Evolutionary conservation across 2,888 invertebrate species (phyloP), one percentile per base, ranked within the genome.

Genomic region (Megaustenia siamemsis): DNA sequence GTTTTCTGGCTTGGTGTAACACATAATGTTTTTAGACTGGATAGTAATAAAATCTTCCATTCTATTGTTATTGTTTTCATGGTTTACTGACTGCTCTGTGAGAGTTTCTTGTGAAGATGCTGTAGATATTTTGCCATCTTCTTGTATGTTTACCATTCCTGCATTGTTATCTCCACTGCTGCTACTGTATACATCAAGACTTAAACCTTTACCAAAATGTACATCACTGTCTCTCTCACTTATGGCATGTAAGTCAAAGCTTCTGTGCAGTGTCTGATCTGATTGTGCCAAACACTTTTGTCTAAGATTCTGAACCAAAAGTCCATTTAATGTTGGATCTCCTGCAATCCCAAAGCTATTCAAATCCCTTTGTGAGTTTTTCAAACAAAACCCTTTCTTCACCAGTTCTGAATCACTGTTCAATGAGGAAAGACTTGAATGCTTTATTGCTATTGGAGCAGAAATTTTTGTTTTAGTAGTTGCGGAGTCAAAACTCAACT

Each of bases 381-480:
- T 81, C 40, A 81, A 38, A 69, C 77, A 83, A 66, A 83, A 83
- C 49, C 83, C 83, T 69, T 83, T 83, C 38, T 53, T 76, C n/a
- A 83, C 32, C 32, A 83, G 56, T n/a, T 77, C 83, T 32, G 83
- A 76, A 35, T 88, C 86, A 43, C 86, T 88, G 80, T 88, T 86
- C 68, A 89, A 60, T 28, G 89, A 87, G 28, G 83, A 82, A 60
- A 82, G 82, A 73, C 82, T 81, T 73, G 88, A 87, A 84, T 89
- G 90, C 83, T 89, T 88, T 40, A 88, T 88, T 24, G 88, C 86
- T 56, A 88, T 87, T 53, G 90, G 90, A 56, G 88, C 88, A 4
- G 89, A 89, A 56, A 90, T 90, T 80, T 87, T 88, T 63, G 83
- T 82, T 83, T 88, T 89, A 2, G 89, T 88, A n/a, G 89, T 87